Evolutionary conservation across 2,797 vertebrate species (phyloP).

Genomic region (Chelon labrosus): DNA sequence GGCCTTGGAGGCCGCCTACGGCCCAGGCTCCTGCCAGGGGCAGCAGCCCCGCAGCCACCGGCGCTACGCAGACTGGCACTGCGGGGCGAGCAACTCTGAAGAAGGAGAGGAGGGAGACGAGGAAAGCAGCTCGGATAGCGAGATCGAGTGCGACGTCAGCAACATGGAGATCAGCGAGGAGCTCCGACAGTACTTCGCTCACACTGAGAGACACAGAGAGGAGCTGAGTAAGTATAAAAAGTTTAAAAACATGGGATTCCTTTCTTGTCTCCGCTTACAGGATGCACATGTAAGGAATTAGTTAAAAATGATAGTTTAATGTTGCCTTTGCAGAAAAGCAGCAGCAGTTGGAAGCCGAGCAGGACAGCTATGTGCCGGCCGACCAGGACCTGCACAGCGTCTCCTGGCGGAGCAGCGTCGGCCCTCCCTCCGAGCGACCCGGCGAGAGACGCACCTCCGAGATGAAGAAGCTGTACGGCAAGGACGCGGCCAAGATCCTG

Average conservation of each 20-base stretch:
- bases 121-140: conserved; percentile 83
- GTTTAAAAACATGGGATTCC: too few relatives aligned
- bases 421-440: conserved; percentile 88
- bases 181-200: conserved; percentile 93
- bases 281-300: too few relatives aligned
- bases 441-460: conserved; percentile 89
- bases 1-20: conserved; percentile 84
- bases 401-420: conserved; percentile 69
- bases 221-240: conserved; percentile 90
- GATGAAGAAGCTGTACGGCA: conserved; percentile 93
- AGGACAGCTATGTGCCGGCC: conserved; percentile 84
- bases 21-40: conserved; percentile 38
- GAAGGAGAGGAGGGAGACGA: conserved; percentile 45
- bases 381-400: conserved; percentile 87
- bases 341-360: conserved; percentile 90
- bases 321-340: conserved; percentile 85
- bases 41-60: conserved; percentile 20
- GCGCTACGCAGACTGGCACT: conserved; percentile 76
- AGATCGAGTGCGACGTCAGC: conserved; percentile 92
- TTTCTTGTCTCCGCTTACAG: too few relatives aligned
- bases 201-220: conserved; percentile 91
- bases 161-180: conserved; percentile 98
- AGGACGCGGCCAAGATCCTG: conserved; percentile 89
- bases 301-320: background rate
- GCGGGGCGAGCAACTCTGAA: conserved; percentile 12